Base-by-base conservation (phyloP, 2,113 vertebrate genomes). In the Tautogolabrus adspersus region DNA sequence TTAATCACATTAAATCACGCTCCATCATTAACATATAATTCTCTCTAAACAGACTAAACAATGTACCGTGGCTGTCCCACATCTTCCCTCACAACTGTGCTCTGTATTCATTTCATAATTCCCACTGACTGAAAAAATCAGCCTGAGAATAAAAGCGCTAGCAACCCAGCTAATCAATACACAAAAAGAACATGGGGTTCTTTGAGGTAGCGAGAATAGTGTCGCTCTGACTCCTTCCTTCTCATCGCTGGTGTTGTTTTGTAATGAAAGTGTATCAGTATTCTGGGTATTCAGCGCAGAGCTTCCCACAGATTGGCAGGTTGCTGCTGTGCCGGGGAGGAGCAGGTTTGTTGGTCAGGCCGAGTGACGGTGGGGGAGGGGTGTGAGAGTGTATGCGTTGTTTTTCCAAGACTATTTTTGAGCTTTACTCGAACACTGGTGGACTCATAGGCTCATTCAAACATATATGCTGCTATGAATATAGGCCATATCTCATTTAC, bases 261-360 rank as follows among this genome's bases (percentile, higher is more conserved):
- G 44, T 34, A 30, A 37, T 12, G 40, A 74, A 60, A 67, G 44
- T 18, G 21, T 66, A 73, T 64, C 21, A 63, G 46, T 65, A 47
- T 76, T 83, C 52, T 63, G 64, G 54, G 21, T 59, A 59, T 69
- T 73, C 37, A 59, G 55, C 58, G 66, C 71, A 55, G 46, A 54
- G 47, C 63, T 62, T 52, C 60, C 38, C 62, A 78, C 79, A 86
- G 83, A 71, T 81, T 66, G 79, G 71, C 70, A 75, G 69, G 68
- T 72, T 70, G 47, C 47, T 64, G 84, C 72, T 68, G 61, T 68
- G 67, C 44, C 54, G 42, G 62, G 77, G 57, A 73, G 68, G 64
- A 44, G 75, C 38, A 23, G 60, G 58, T 46, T 62, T 75, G 74
- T 47, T 82, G 75, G 59, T 74, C 75, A 65, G 72, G 34, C 58